Conservation (phyloP, 2,797 vertebrate genomes). For the Gila robusta region DNA sequence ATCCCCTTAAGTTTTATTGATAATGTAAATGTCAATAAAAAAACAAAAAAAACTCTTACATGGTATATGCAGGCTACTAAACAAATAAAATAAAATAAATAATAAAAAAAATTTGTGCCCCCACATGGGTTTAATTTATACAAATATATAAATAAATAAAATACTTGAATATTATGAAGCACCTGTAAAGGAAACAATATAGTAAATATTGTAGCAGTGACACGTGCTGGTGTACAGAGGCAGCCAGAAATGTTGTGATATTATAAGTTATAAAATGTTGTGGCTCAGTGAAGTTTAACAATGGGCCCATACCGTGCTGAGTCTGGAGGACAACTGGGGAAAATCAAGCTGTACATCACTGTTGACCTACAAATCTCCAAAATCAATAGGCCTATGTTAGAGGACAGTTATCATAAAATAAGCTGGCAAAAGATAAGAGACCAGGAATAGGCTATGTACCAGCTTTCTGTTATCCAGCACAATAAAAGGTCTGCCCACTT, state of each 20-base stretch:
- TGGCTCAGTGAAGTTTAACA: neutral
- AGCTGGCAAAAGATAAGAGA: neutral
- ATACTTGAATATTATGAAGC: neutral
- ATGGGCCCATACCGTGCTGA: neutral
- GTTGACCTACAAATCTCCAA: neutral
- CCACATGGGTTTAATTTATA: neutral
- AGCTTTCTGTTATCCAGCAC: neutral
- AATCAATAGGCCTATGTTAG: neutral
- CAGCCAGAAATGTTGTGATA: neutral
- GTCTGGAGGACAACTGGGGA: neutral
- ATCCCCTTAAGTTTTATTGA: neutral
- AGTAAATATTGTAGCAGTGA: neutral
- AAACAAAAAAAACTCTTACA: neutral
- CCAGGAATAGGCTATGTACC: neutral
- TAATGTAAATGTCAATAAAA: neutral
- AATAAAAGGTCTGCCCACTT: neutral
- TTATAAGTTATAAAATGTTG: neutral
- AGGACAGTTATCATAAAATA: neutral
- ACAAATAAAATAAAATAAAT: neutral
- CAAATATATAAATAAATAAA: neutral
- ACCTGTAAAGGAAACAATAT: neutral
- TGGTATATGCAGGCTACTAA: neutral
- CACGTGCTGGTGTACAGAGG: neutral
- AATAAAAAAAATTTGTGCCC: neutral
- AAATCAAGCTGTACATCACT: constrained; percentile 11